phyloP scores from a whole-genome alignment of 2,797 vertebrate species.

The Protosalanx chinensis region DNA sequence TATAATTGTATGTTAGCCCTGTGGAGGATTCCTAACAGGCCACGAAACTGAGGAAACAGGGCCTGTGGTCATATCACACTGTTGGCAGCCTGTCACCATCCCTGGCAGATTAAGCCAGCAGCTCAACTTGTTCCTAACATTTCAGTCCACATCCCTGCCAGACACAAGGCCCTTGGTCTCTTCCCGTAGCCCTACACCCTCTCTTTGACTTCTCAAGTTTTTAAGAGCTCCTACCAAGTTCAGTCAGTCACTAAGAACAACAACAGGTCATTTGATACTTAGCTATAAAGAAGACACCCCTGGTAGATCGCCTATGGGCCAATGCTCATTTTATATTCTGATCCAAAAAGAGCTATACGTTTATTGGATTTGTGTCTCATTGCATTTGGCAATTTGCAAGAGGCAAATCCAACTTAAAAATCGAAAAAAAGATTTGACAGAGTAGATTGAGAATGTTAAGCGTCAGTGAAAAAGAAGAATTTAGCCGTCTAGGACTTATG shows the following conservation, averaged over 20 bases:
- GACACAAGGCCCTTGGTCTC: constrained; percentile 16
- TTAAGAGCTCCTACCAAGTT: background rate
- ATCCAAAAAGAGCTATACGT: constrained; percentile 30
- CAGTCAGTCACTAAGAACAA: background rate
- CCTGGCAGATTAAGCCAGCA: constrained; percentile 42
- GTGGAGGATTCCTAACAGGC: background rate
- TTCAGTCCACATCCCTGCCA: constrained; percentile 45
- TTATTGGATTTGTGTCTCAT: constrained; percentile 33
- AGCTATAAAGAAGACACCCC: background rate
- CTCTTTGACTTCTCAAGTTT: background rate
- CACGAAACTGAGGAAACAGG: constrained; percentile 1
- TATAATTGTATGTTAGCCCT: background rate
- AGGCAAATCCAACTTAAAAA: background rate
- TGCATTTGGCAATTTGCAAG: constrained; percentile 18
- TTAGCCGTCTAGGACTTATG: constrained; percentile 11
- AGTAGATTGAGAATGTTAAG: constrained; percentile 8
- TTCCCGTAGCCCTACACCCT: background rate
- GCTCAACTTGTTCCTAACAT: constrained; percentile 52
- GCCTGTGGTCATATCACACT: background rate
- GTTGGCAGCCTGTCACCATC: constrained; percentile 13
- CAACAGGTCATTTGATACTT: background rate
- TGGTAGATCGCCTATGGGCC: too few species aligned
- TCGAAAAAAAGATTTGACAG: constrained; percentile 15
- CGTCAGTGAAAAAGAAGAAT: constrained; percentile 22
- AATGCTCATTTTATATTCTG: background rate